Conservation (phyloP, 2,797 vertebrate species). For the Poeciliopsis presidionis region DNA sequence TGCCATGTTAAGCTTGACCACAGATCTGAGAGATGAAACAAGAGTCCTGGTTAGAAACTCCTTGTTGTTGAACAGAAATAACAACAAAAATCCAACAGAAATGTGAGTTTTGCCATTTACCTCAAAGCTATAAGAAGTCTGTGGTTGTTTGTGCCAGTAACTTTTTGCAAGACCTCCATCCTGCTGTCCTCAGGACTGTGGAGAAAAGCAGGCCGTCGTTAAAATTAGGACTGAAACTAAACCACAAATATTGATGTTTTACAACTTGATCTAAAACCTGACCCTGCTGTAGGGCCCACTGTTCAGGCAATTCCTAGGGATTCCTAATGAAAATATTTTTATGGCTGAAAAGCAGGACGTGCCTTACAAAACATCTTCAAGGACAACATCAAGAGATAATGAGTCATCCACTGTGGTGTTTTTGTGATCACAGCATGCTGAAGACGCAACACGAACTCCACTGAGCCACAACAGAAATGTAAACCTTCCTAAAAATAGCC, state of each 20-base stretch:
- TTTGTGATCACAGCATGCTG: constrained; percentile 28
- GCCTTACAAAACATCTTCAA: constrained; percentile 5
- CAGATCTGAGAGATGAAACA: constrained; percentile 56
- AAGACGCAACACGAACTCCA: constrained; percentile 31
- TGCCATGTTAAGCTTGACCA: constrained; percentile 56
- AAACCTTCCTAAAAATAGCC: constrained; percentile 59
- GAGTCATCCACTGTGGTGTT: constrained; percentile 36
- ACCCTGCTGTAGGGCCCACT: not conserved
- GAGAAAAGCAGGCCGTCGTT: constrained; percentile 27
- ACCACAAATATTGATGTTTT: not conserved
- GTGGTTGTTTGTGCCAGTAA: constrained; percentile 19
- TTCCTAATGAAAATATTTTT: constrained; percentile 21
- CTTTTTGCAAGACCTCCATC: constrained; percentile 2
- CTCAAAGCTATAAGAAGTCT: constrained; percentile 64
- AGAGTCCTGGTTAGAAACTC: constrained; percentile 3
- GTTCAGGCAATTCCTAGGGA: constrained; percentile 10
- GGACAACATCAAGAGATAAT: constrained; percentile 44
- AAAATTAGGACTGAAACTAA: constrained; percentile 11
- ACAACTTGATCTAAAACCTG: not conserved
- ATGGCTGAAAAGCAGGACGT: constrained; percentile 21
- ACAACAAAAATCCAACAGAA: not conserved
- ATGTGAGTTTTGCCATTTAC: constrained; percentile 46
- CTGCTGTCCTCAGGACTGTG: constrained; percentile 63
- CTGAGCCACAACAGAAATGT: constrained; percentile 26
- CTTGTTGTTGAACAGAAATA: not conserved